Conservation (phyloP, 2,113 vertebrate genomes). For the Anseranas semipalmata region DNA sequence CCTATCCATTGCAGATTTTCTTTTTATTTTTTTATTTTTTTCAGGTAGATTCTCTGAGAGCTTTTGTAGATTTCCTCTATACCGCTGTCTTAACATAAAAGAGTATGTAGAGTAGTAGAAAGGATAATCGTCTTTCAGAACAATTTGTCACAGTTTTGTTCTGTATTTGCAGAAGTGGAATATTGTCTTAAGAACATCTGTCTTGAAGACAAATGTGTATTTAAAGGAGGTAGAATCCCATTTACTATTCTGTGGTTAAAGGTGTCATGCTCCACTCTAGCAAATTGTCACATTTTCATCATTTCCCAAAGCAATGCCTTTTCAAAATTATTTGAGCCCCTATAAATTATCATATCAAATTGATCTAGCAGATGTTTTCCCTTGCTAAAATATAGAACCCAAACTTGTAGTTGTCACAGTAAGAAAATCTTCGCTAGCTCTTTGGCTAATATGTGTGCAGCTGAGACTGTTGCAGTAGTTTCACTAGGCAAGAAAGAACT, state of each 20-base stretch:
- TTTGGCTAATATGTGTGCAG: rapidly evolving
- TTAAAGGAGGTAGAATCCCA: not conserved
- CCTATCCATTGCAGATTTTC: not conserved
- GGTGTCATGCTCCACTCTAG: not conserved
- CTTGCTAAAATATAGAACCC: not conserved
- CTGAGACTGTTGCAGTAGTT: not conserved
- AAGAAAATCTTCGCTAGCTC: not conserved
- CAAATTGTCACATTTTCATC: not conserved
- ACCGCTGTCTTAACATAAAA: not conserved
- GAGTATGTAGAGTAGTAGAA: not conserved
- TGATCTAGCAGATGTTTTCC: not conserved
- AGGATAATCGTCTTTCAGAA: not conserved
- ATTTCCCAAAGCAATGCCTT: not conserved
- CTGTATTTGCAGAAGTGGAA: not conserved
- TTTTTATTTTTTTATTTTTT: not conserved
- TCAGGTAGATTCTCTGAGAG: not conserved
- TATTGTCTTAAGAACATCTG: not conserved
- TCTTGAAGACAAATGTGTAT: not conserved
- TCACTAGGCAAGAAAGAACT: not conserved
- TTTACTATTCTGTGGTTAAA: not conserved
- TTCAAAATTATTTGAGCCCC: not conserved
- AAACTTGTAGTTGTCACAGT: not conserved
- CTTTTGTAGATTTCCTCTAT: not conserved
- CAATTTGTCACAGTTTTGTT: not conserved
- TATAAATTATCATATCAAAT: not conserved